Percentiles rank a stretch among this genome's conserved stretches.
These are phyloP conservation scores for Anomalospiza imberbis DNA, from an alignment of 2,797 vertebrate genomes.

Conservation along the genomic window DNA sequence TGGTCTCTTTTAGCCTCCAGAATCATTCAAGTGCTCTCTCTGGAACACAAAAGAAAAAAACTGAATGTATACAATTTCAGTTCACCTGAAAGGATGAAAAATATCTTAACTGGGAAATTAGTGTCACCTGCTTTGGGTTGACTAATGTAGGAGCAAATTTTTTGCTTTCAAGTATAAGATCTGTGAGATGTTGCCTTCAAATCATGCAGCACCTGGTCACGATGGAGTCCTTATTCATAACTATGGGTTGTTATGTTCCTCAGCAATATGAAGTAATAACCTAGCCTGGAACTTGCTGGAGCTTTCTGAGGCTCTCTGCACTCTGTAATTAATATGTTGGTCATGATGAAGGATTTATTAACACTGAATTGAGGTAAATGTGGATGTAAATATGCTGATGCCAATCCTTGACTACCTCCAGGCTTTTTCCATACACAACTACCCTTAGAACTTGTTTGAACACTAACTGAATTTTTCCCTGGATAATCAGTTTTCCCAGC, in stretches of 20 bases:
- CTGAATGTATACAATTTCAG: neutral
- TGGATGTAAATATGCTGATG: conserved; percentile 15
- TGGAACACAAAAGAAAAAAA: neutral
- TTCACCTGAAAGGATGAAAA: neutral
- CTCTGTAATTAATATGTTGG: conserved; percentile 15
- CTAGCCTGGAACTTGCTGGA: neutral
- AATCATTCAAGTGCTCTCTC: neutral
- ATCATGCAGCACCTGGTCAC: neutral
- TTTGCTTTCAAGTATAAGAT: neutral
- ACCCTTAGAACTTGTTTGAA: conserved; percentile 29
- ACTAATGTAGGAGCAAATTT: neutral
- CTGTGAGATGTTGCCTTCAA: neutral
- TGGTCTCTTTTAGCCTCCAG: neutral
- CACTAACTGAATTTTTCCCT: neutral
- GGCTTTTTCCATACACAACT: neutral
- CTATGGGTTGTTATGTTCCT: neutral
- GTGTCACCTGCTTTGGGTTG: neutral
- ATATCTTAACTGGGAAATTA: neutral
- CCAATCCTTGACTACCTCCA: neutral
- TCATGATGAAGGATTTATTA: conserved; percentile 29
- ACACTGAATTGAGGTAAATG: neutral
- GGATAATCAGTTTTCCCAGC: neutral
- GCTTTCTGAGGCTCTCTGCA: neutral
- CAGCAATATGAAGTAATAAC: neutral
- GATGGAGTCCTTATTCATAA: neutral